A percentile compares a stretch with the other conserved stretches of the same genome.
phyloP scores from a whole-genome alignment of 2,113 vertebrate genomes.

The Fregetta grallaria region DNA sequence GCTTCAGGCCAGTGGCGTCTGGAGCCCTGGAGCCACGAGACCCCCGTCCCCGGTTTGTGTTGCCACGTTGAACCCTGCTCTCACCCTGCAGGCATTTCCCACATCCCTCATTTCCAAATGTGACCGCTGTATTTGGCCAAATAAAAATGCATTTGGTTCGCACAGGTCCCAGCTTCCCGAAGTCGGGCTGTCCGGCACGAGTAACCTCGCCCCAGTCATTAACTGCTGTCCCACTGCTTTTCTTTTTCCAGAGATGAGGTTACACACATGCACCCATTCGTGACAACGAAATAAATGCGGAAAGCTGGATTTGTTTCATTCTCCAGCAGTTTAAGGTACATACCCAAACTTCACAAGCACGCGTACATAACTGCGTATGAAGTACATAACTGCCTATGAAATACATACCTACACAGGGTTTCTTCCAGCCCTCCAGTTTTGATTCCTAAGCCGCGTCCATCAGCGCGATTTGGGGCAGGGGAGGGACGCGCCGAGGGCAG shows the following conservation, averaged over 20 bases:
- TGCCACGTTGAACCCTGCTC: not conserved
- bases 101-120: not conserved
- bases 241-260: not conserved
- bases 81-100: not conserved
- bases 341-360: not conserved
- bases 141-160: not conserved
- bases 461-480: not conserved
- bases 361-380: no score
- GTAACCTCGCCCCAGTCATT: not conserved
- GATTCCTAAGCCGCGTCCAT: not conserved
- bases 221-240: not conserved
- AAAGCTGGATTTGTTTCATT: not conserved
- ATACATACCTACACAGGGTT: not conserved
- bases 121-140: not conserved
- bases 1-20: not conserved
- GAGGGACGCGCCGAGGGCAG: not conserved
- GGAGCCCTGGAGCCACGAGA: not conserved
- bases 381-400: no score
- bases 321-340: not conserved
- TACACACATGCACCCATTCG: fast-evolving
- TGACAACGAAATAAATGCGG: no score
- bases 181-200: no score
- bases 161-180: no score
- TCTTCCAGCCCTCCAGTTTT: not conserved
- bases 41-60: not conserved